Evolutionary conservation across 1,140 invertebrate genomes (phyloP).

Genomic region (Sminthurides bifidus): DNA sequence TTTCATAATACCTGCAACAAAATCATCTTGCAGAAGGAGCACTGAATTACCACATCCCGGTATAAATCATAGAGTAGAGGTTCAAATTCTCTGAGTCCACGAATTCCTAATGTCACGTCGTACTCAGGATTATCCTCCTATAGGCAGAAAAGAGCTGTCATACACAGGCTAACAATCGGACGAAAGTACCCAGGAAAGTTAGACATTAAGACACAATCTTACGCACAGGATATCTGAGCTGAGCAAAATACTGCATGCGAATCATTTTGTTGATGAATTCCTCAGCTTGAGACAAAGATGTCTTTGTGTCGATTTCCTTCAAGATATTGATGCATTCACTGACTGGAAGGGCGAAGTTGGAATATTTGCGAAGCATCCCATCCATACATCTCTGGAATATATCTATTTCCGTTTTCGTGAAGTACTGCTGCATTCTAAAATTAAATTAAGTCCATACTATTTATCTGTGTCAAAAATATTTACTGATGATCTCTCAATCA

Average conservation of each 20-base stretch:
- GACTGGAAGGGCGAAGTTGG: conserved; percentile 12
- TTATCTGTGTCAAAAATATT: too few relatives aligned
- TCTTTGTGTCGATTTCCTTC: background rate
- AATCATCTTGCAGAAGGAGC: conserved; percentile 13
- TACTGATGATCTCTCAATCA: too few relatives aligned
- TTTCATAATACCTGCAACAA: conserved; percentile 12
- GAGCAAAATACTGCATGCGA: conserved; percentile 10
- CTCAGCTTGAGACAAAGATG: conserved; percentile 3
- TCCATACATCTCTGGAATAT: conserved; percentile 16
- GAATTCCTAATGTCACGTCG: conserved; percentile 16
- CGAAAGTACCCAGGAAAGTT: background rate
- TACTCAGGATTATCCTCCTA: conserved; percentile 8
- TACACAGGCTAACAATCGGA: too few relatives aligned
- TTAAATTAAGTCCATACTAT: background rate
- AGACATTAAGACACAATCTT: background rate
- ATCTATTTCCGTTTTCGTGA: conserved; percentile 13
- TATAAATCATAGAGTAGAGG: conserved; percentile 15
- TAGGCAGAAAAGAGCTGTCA: background rate
- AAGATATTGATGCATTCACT: conserved; percentile 12
- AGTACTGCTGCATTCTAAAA: conserved; percentile 10
- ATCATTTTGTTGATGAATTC: conserved; percentile 17
- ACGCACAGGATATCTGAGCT: background rate
- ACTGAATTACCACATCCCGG: conserved; percentile 9
- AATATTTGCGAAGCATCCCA: conserved; percentile 11
- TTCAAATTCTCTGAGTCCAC: conserved; percentile 18